phyloP scores from a whole-genome alignment of 2,888 invertebrate genomes.

The Archips crataeganus region DNA sequence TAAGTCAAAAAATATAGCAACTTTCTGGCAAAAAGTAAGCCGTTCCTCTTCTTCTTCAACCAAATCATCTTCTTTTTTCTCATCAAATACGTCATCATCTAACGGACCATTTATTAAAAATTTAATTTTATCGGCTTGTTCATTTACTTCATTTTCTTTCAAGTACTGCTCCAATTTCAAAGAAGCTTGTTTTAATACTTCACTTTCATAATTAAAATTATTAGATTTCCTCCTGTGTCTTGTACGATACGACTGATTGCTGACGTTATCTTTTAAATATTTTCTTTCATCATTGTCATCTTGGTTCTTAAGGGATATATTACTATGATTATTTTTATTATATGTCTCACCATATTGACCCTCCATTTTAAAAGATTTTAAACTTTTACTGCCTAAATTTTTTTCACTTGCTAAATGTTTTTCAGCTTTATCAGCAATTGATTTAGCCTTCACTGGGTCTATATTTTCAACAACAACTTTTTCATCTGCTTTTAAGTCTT shows the following conservation, averaged over 20 bases:
- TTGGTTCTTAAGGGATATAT: conserved; percentile 69
- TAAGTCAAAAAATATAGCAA: conserved; percentile 89
- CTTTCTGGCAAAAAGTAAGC: conserved; percentile 81
- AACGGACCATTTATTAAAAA: conserved; percentile 62
- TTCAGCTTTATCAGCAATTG: conserved; percentile 72
- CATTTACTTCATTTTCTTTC: conserved; percentile 67
- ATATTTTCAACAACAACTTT: conserved; percentile 75
- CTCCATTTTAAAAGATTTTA: conserved; percentile 77
- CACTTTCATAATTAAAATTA: conserved; percentile 86
- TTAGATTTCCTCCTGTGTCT: conserved; percentile 78
- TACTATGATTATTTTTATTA: conserved; percentile 74
- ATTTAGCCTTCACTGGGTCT: conserved; percentile 72
- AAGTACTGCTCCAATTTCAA: conserved; percentile 82
- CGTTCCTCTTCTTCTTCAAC: conserved; percentile 59
- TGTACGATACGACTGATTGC: conserved; percentile 73
- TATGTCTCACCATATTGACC: conserved; percentile 75
- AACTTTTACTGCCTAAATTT: conserved; percentile 62
- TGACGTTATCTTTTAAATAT: conserved; percentile 78
- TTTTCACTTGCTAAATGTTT: conserved; percentile 59
- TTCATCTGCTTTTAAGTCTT: conserved; percentile 83
- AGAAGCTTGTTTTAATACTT: conserved; percentile 85
- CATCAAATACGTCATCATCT: conserved; percentile 67
- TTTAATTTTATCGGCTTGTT: conserved; percentile 64
- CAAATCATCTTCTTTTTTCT: conserved; percentile 52
- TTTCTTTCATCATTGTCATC: conserved; percentile 77